Evolutionary conservation across 1,140 invertebrate species (phyloP).

Genomic region (Drosophila micromelanica): DNA sequence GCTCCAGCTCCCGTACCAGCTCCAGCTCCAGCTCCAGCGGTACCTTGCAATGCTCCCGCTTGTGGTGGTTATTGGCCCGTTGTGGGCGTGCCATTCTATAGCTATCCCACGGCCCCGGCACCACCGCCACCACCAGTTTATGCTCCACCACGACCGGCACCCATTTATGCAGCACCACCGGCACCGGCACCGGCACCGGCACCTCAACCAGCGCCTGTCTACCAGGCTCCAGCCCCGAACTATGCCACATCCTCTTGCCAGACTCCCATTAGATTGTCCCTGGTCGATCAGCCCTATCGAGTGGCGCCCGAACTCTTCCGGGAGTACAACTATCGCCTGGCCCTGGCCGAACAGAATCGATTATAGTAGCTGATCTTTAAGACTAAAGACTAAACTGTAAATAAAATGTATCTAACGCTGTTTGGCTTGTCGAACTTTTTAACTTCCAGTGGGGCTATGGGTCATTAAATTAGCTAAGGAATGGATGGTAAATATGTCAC

Average conservation of each 20-base stretch:
- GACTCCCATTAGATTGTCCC: slow-evolving; percentile 56
- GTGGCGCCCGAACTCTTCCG: slow-evolving; percentile 72
- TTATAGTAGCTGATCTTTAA: slow-evolving; percentile 39
- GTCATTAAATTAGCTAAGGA: too few relatives aligned
- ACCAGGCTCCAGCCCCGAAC: slow-evolving; percentile 16
- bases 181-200: background rate
- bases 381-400: slow-evolving; percentile 45
- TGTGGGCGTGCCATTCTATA: slow-evolving; percentile 42
- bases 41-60: slow-evolving; percentile 24
- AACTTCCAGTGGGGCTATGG: background rate
- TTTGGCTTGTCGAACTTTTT: slow-evolving; percentile 18
- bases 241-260: slow-evolving; percentile 47
- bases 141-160: background rate
- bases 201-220: background rate
- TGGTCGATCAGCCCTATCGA: slow-evolving; percentile 69
- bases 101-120: slow-evolving; percentile 13
- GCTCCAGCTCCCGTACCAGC: background rate
- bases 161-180: slow-evolving; percentile 8
- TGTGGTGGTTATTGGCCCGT: slow-evolving; percentile 38
- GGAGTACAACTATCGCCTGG: slow-evolving; percentile 69
- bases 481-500: too few relatives aligned
- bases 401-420: slow-evolving; percentile 59
- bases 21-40: slow-evolving; percentile 12
- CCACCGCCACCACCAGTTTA: slow-evolving; percentile 6
- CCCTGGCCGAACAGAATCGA: slow-evolving; percentile 39